Evolutionary conservation across 2,888 invertebrate species (phyloP).

Genomic region (Abrostola triplasia): DNA sequence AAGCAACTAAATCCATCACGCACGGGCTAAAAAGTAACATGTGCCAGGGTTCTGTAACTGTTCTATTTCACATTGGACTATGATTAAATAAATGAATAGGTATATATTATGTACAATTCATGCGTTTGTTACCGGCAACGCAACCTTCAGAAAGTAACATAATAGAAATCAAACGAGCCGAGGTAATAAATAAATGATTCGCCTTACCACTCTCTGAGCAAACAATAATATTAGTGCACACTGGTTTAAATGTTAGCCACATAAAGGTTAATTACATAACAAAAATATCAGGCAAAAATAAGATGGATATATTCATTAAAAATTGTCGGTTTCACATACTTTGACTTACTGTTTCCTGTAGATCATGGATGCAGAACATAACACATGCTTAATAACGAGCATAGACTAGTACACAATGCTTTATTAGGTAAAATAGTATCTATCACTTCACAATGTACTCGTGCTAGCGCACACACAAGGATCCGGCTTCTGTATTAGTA

Average conservation of each 20-base stretch:
- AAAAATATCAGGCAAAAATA: slow-evolving; percentile 80
- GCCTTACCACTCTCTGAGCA: slow-evolving; percentile 69
- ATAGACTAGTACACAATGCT: slow-evolving; percentile 76
- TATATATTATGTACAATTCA: slow-evolving; percentile 53
- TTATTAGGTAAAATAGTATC: slow-evolving; percentile 58
- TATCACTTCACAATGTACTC: slow-evolving; percentile 58
- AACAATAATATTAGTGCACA: slow-evolving; percentile 77
- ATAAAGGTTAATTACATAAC: slow-evolving; percentile 79
- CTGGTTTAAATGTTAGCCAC: slow-evolving; percentile 82
- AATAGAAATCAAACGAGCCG: slow-evolving; percentile 58
- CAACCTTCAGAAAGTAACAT: slow-evolving; percentile 55
- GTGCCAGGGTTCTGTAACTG: slow-evolving; percentile 56
- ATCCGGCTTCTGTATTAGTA: slow-evolving; percentile 64
- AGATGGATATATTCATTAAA: slow-evolving; percentile 70
- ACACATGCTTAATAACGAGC: slow-evolving; percentile 86
- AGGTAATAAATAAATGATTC: slow-evolving; percentile 47
- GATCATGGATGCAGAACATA: slow-evolving; percentile 88
- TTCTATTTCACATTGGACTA: slow-evolving; percentile 43
- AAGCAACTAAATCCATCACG: slow-evolving; percentile 44
- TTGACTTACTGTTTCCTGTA: slow-evolving; percentile 94
- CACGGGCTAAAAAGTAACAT: slow-evolving; percentile 34
- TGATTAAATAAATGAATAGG: slow-evolving; percentile 24
- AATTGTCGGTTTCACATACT: slow-evolving; percentile 79
- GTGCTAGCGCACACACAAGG: slow-evolving; percentile 80
- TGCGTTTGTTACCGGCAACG: slow-evolving; percentile 62